A percentile compares a stretch with the other conserved stretches of the same genome.
phyloP scores from a whole-genome alignment of 1,140 invertebrate genomes.

The Caenorhabditis briggsae region DNA sequence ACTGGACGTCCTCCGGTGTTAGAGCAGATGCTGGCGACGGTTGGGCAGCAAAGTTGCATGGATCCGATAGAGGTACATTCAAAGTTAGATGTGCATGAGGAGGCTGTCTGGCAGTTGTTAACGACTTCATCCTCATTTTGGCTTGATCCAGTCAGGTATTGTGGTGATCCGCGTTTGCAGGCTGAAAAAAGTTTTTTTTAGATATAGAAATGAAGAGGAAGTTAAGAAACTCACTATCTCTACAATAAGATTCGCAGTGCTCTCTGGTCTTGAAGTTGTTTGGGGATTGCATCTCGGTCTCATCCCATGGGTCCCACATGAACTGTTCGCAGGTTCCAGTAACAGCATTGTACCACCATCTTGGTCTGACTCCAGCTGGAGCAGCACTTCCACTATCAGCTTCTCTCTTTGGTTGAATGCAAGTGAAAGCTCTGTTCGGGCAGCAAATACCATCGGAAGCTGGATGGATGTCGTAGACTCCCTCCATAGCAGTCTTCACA shows the following conservation, averaged over 20 bases:
- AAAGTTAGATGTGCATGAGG: conserved; percentile 73
- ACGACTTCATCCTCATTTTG: conserved; percentile 77
- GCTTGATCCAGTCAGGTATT: conserved; percentile 71
- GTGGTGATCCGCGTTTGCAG: conserved; percentile 77
- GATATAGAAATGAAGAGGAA: background rate
- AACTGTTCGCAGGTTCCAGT: conserved; percentile 77
- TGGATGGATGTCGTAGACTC: conserved; percentile 76
- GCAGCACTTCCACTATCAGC: conserved; percentile 74
- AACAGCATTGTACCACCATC: conserved; percentile 75
- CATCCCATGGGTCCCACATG: conserved; percentile 78
- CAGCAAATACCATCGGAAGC: conserved; percentile 74
- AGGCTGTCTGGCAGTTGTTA: conserved; percentile 74
- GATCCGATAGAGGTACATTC: conserved; percentile 77
- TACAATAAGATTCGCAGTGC: conserved; percentile 76
- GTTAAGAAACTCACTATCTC: conserved; percentile 72
- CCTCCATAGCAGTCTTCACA: conserved; percentile 76
- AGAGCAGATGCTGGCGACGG: conserved; percentile 72
- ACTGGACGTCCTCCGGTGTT: conserved; percentile 72
- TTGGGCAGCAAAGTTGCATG: conserved; percentile 76
- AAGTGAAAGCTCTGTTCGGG: conserved; percentile 76
- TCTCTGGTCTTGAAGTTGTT: conserved; percentile 78
- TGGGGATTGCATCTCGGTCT: conserved; percentile 76
- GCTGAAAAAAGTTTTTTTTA: conserved; percentile 66
- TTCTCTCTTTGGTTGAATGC: conserved; percentile 77
- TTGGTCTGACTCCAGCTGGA: conserved; percentile 74